These are phyloP conservation scores for Papilio glaucus DNA, from an alignment of 1,140 invertebrate genomes.

Conservation along the genomic window DNA sequence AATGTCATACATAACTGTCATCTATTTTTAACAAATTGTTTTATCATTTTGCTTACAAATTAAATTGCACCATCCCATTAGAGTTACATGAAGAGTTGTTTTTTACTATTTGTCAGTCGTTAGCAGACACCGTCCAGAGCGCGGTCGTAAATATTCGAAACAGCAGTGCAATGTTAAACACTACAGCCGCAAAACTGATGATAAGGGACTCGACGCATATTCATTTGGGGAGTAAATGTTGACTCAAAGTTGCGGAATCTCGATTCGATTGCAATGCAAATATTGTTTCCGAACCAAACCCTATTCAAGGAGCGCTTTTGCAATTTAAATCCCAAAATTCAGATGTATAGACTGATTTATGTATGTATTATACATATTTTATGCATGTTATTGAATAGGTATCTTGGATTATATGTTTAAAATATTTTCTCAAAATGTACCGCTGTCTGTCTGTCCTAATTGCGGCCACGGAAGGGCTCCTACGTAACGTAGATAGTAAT, in stretches of 20 bases:
- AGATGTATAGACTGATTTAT: conserved; percentile 1
- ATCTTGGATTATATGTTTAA: too few relatives aligned
- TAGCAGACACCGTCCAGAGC: not conserved
- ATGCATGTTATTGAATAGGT: too few relatives aligned
- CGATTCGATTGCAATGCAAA: conserved; percentile 34
- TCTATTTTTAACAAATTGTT: too few relatives aligned
- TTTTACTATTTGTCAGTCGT: conserved; percentile 11
- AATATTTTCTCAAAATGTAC: too few relatives aligned
- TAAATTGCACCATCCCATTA: not conserved
- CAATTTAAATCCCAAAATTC: conserved; percentile 20
- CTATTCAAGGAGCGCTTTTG: conserved; percentile 27
- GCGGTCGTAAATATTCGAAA: conserved; percentile 13
- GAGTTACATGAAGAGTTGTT: not conserved
- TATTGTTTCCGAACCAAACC: conserved; percentile 33
- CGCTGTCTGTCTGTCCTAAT: too few relatives aligned
- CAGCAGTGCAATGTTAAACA: conserved; percentile 10
- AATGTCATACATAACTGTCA: too few relatives aligned
- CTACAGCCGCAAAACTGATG: conserved; percentile 24
- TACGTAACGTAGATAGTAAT: too few relatives aligned
- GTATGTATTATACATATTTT: not conserved
- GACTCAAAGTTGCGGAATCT: conserved; percentile 31
- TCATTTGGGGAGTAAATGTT: conserved; percentile 35
- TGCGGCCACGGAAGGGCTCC: too few relatives aligned
- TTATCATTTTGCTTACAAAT: not conserved
- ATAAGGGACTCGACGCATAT: conserved; percentile 22